These are phyloP conservation scores for Petrophora chlorosata DNA, from an alignment of 2,888 invertebrate species.

Conservation along the genomic window DNA sequence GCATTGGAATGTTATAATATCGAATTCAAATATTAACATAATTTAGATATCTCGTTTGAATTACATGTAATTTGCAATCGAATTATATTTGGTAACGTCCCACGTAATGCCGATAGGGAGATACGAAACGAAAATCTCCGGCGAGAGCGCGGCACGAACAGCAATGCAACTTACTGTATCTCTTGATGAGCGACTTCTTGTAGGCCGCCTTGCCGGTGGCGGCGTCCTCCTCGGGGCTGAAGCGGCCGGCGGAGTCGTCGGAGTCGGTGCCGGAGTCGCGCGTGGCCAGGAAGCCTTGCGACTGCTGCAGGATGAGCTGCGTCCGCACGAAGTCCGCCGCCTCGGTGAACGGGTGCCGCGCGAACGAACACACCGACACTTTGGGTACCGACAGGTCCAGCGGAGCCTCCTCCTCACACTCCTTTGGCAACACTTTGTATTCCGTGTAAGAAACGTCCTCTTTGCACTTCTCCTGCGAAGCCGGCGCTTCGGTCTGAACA, in stretches of 20 bases:
- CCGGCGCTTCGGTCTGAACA: constrained; percentile 8
- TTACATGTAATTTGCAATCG: neutral
- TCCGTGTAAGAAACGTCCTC: constrained; percentile 10
- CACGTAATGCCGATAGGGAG: neutral
- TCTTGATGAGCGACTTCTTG: constrained; percentile 96
- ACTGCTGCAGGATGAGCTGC: constrained; percentile 77
- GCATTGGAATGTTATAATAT: constrained; percentile 1
- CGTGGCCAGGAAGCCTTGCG: constrained; percentile 78
- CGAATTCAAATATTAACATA: neutral
- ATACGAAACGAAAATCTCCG: constrained; percentile 1
- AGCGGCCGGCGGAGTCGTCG: constrained; percentile 90
- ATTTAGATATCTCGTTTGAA: neutral
- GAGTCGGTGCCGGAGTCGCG: constrained; percentile 91
- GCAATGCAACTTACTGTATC: constrained; percentile 94
- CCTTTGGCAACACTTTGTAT: constrained; percentile 22
- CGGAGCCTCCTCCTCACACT: constrained; percentile 87
- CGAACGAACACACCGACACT: constrained; percentile 79
- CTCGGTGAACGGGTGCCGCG: constrained; percentile 77
- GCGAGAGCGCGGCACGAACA: neutral
- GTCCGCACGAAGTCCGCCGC: constrained; percentile 77
- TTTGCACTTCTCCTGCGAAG: constrained; percentile 19
- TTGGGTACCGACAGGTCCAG: constrained; percentile 89
- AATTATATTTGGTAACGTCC: neutral
- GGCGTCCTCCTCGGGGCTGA: constrained; percentile 85
- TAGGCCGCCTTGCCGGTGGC: constrained; percentile 85